Conservation (phyloP, 2,797 vertebrate genomes). For the Danio choprae region DNA sequence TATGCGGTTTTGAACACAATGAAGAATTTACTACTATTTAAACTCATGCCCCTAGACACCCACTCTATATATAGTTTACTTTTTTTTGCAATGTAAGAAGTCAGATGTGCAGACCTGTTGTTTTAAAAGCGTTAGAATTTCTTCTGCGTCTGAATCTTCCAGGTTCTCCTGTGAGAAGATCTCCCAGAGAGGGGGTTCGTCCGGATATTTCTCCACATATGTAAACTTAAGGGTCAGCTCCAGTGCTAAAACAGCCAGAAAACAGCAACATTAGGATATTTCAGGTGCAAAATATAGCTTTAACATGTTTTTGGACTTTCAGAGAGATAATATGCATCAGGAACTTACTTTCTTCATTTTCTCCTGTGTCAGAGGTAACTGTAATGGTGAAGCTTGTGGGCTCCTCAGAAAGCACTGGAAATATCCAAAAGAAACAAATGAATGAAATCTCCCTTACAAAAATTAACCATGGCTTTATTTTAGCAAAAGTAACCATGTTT, state of each 20-base stretch:
- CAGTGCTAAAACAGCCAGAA: constrained; percentile 75
- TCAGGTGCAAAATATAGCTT: not conserved
- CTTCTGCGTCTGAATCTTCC: constrained; percentile 82
- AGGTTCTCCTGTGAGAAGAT: constrained; percentile 92
- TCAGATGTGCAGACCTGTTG: constrained; percentile 82
- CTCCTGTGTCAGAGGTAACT: constrained; percentile 91
- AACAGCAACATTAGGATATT: not conserved
- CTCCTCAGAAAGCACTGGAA: constrained; percentile 87
- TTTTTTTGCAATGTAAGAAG: not conserved
- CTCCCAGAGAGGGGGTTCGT: constrained; percentile 92
- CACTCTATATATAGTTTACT: not conserved
- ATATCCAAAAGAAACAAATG: constrained; percentile 10
- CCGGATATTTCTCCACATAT: constrained; percentile 93
- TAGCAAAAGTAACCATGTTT: too few relatives aligned
- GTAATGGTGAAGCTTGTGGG: constrained; percentile 94
- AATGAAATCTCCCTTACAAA: not conserved
- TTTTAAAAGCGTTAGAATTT: constrained; percentile 85
- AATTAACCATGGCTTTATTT: too few relatives aligned
- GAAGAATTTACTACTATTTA: too few relatives aligned
- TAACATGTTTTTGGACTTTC: not conserved
- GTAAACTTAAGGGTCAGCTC: constrained; percentile 94
- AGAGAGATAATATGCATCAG: not conserved
- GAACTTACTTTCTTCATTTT: constrained; percentile 92
- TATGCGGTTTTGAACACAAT: too few relatives aligned
- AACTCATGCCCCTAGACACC: too few relatives aligned